phyloP scores from a whole-genome alignment of 2,113 vertebrate species.

The Hypomesus transpacificus region DNA sequence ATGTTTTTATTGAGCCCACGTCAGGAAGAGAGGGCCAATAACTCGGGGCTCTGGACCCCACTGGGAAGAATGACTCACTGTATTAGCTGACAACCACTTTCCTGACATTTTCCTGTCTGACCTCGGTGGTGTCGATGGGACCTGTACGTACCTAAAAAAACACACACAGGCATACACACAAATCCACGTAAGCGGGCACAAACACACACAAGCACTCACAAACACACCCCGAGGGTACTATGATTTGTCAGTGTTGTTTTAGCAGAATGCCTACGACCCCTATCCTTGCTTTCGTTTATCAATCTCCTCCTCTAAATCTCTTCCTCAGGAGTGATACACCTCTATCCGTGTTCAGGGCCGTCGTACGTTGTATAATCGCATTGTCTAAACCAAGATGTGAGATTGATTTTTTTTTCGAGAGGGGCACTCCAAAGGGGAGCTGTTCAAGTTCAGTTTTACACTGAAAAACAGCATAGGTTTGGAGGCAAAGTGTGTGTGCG shows the following conservation, averaged over 20 bases:
- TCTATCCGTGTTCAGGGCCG: background rate
- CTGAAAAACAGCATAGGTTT: background rate
- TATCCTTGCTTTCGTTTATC: constrained; percentile 46
- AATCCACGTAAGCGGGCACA: background rate
- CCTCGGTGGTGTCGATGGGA: constrained; percentile 47
- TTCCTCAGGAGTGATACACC: constrained; percentile 14
- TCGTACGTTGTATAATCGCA: background rate
- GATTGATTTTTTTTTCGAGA: background rate
- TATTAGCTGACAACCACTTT: constrained; percentile 47
- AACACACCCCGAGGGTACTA: background rate
- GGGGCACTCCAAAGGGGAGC: constrained; percentile 7
- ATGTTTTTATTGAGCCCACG: constrained; percentile 37
- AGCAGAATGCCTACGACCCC: background rate
- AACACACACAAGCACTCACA: background rate
- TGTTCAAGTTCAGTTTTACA: background rate
- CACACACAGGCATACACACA: constrained; percentile 2
- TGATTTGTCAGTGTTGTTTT: background rate
- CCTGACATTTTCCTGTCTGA: constrained; percentile 53
- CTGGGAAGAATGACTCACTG: constrained; percentile 53
- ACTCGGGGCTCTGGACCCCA: constrained; percentile 38
- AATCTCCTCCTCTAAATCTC: constrained; percentile 55
- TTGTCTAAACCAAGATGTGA: background rate
- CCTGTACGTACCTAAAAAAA: background rate
- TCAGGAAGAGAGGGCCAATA: constrained; percentile 25
- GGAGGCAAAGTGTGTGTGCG: constrained; percentile 1